Evolutionary conservation across 2,888 invertebrate species (phyloP).

Genomic region (Drosophila recens): DNA sequence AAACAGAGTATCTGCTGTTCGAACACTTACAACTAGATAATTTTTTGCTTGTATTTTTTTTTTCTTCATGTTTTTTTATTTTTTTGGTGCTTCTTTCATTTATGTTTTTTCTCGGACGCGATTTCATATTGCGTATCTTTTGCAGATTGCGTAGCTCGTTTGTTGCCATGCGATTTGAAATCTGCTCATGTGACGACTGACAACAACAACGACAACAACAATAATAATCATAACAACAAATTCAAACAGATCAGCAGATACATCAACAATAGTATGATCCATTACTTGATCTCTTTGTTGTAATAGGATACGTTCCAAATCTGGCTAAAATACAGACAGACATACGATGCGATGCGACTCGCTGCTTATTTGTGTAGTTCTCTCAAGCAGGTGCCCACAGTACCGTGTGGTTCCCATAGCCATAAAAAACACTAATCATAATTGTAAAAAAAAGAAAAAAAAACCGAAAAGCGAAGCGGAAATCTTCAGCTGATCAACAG

Average conservation of each 20-base stretch:
- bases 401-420: slow-evolving; percentile 30
- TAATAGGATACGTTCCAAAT: slow-evolving; percentile 43
- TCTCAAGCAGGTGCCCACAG: slow-evolving; percentile 29
- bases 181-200: slow-evolving; percentile 36
- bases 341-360: not conserved
- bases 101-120: slow-evolving; percentile 15
- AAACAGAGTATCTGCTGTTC: not conserved
- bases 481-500: slow-evolving; percentile 5
- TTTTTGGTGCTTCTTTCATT: slow-evolving; percentile 1
- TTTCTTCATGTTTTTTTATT: not conserved
- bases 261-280: slow-evolving; percentile 31
- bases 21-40: slow-evolving; percentile 2
- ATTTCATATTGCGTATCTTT: slow-evolving; percentile 38
- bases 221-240: slow-evolving; percentile 21
- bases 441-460: not conserved
- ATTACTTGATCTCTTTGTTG: slow-evolving; percentile 21
- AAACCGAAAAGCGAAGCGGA: not conserved
- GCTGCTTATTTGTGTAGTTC: not conserved
- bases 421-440: not conserved
- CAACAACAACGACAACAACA: slow-evolving; percentile 18
- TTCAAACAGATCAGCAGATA: slow-evolving; percentile 11
- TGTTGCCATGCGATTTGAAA: slow-evolving; percentile 29
- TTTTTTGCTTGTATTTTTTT: not conserved
- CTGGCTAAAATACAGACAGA: slow-evolving; percentile 6
- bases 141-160: slow-evolving; percentile 36